A percentile compares a stretch with the other conserved stretches of the same genome.
phyloP scores from a whole-genome alignment of 2,113 vertebrate species.

The Pangasianodon hypophthalmus region DNA sequence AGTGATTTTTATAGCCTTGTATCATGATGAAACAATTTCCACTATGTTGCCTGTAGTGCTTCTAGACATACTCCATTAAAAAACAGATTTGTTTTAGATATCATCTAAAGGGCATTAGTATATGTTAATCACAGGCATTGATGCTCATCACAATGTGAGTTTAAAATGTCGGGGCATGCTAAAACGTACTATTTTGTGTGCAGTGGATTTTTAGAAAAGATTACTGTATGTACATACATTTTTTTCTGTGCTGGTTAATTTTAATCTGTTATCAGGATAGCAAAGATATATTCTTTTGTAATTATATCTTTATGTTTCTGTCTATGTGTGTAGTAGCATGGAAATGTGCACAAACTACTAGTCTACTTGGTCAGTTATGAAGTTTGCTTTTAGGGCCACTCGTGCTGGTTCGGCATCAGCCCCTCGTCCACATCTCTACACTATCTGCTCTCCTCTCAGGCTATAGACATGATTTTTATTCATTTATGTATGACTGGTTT shows the following conservation, averaged over 20 bases:
- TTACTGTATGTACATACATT: constrained; percentile 36
- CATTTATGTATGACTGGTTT: constrained; percentile 16
- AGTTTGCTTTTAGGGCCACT: constrained; percentile 27
- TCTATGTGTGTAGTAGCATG: constrained; percentile 32
- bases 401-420: constrained; percentile 3
- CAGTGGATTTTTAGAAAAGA: constrained; percentile 6
- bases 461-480: background rate
- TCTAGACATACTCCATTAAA: constrained; percentile 4
- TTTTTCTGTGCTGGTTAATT: constrained; percentile 23
- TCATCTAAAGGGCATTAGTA: constrained; percentile 6
- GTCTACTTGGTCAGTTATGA: background rate
- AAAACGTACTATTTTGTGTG: constrained; percentile 29
- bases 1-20: constrained; percentile 24
- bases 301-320: constrained; percentile 11
- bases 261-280: constrained; percentile 17
- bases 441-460: constrained; percentile 14
- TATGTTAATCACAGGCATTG: constrained; percentile 13
- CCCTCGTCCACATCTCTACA: background rate
- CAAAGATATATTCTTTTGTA: background rate
- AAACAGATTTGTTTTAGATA: constrained; percentile 19
- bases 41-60: constrained; percentile 1
- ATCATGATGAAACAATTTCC: constrained; percentile 18
- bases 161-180: constrained; percentile 1
- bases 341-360: constrained; percentile 26
- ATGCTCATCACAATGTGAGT: constrained; percentile 5